Percentiles rank a stretch among this genome's conserved stretches.
Evolutionary conservation across 2,888 invertebrate species (phyloP).

Genomic region (Lasioglossum leucozonium): DNA sequence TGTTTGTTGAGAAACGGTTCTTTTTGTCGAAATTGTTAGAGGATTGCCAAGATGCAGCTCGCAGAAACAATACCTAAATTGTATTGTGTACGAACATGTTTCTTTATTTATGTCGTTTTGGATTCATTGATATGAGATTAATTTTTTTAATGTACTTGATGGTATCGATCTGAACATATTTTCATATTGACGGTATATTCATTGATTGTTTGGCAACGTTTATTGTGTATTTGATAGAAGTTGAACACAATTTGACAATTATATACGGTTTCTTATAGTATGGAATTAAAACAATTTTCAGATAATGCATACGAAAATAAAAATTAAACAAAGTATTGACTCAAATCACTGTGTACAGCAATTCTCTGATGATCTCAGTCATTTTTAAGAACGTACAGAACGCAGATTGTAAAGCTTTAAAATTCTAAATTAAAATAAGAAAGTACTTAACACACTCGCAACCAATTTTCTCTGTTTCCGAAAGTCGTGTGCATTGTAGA

Average conservation of each 20-base stretch:
- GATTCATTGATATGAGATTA: not conserved
- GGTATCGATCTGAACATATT: not conserved
- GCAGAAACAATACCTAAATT: not conserved
- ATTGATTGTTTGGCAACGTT: not conserved
- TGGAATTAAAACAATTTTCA: not conserved
- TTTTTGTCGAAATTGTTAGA: conserved; percentile 1
- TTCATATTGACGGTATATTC: not conserved
- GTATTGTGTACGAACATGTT: not conserved
- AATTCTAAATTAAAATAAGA: not conserved
- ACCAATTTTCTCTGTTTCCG: not conserved
- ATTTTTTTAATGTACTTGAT: not conserved
- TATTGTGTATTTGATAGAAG: not conserved
- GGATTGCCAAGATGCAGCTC: not conserved
- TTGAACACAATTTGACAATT: not conserved
- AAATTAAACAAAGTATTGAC: not conserved
- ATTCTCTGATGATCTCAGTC: not conserved
- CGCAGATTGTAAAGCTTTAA: not conserved
- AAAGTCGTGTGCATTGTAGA: not conserved
- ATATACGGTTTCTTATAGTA: not conserved
- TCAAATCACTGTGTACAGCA: not conserved
- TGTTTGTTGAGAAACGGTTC: not conserved
- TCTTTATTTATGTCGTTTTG: not conserved
- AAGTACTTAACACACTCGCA: not conserved
- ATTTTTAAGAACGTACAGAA: not conserved
- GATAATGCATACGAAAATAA: not conserved